Evolutionary conservation across 2,888 invertebrate species (phyloP), one percentile per base, ranked within the genome.

Genomic region (Aspidiotus rigidus): DNA sequence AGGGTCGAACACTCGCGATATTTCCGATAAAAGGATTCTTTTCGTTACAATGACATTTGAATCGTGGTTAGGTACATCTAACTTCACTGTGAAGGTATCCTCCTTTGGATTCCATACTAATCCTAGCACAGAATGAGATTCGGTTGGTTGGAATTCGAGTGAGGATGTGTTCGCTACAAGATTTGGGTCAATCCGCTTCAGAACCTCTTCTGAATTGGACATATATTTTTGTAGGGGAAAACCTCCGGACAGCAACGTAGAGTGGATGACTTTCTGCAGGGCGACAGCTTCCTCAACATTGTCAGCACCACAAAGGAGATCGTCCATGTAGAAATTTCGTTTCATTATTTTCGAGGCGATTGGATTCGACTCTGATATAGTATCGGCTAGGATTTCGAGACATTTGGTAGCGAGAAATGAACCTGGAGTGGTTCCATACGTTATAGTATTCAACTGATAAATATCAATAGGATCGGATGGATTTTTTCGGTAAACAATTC

Each of bases 401-500:
- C 63, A 63, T 28, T 63, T 63, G 16, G 53, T 49, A 1, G 63
- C 49, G 7, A 53, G 8, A 63, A 44, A 63, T n/a, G 63, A 62
- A 7, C 42, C 62, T 62, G 62, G 44, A 2, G 42, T n/a, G 44
- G 44, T 63, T 15, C 53, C 28, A 11, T 63, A 42, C 11, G 42
- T n/a, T 13, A 62, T 11, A 39, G 62, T 62, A 44, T 60, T 60
- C 7, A 60, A 7, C 28, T 60, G 16, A 15, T 28, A 60, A 42
- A n/a, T 10, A 9, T 62, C 15, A 2, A 56, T 17, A n/a, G 56
- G 56, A 2, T 39, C 11, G 13, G 11, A 11, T 3, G 15, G 9
- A 8, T 13, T 39, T 40, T 60, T 17, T 10, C 40, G 28, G 39
- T 40, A 60, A 9, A 60, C 9, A 39, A 60, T 39, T 2, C 39